Evolutionary conservation across 2,888 invertebrate genomes (phyloP), one percentile per base, ranked within the genome.

Genomic region (Chymomyza procnemis): DNA sequence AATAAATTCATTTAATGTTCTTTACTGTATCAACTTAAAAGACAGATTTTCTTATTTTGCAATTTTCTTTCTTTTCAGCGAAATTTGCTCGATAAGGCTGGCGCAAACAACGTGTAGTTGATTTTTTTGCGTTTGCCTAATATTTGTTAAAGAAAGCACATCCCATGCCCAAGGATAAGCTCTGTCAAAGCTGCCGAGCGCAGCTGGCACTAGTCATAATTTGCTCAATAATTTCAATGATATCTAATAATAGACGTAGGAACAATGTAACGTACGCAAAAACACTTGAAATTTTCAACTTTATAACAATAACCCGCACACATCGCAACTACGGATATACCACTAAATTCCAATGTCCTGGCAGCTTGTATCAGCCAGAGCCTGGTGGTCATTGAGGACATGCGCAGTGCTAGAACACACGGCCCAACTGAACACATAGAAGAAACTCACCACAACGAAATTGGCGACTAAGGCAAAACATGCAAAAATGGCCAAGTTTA

Each of bases 401-500:
- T 84, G 83, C 83, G 83, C 83, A 86, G 22, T n/a, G 67, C 46
- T 19, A 30, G n/a, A 50, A n/a, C 3, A 50, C 14, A 26, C 3
- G 26, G 34, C 50, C 19, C 50, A 50, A 50, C 50, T 18, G 19
- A 50, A 8, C 18, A 16, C 58, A 69, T 41, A 12, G 4, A 9
- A 47, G 26, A 5, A 70, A 74, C 67, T 71, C 79, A 78, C 78
- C 78, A 78, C 72, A 66, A 54, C 57, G 46, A 64, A 30, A 34
- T 47, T n/a, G 19, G 63, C 34, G 34, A 61, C 67, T 47, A 48
- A 54, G 47, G 59, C 48, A 21, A 16, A 22, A 21, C 22, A 64
- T 65, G 76, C 73, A 65, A 77, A 80, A 75, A 19, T 83, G 64
- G 65, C 76, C 84, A 84, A 86, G 86, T 85, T 83, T 81, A 85